Base-by-base conservation (phyloP, 2,888 invertebrate species). In the Diaprepes abbreviatus region DNA sequence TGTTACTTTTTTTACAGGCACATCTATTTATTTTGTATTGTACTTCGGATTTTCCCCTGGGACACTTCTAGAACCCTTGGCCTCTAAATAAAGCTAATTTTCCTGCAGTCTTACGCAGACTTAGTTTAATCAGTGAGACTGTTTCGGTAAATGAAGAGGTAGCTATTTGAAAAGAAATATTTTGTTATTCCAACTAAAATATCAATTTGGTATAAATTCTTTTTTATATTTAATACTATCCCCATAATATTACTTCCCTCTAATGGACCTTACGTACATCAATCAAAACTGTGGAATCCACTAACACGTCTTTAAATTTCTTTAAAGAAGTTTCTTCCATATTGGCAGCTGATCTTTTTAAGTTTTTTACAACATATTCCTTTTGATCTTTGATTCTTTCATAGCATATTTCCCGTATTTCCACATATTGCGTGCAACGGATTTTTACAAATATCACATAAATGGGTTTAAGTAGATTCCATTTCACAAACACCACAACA, bases 131-230 rank as follows among this genome's bases (percentile, higher is more conserved):
- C 24, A 3, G 24, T 24, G 24, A 5, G 5, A 24, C 24, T 24
- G 24, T 24, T 5, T 24, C 3, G 24, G 24, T 24, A 24, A 24
- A 24, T 24, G 24, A 4, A 4, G 24, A 4, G 5, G 24, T 24
- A 24, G 24, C 24, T 24, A 24, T 24, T 24, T 24, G 24, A 24
- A 24, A 24, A 4, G 24, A 3, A 24, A 4, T 24, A 4, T 12
- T 36, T 12, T 12, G 7, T 36, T 3, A 36, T 10, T 12, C 14
- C 14, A 36, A 33, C 14, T 24, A 31, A 64, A 14, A 40, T 43
- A 54, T 31, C 36, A 64, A 14, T 64, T 54, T 54, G 38, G 17
- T 31, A 64, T 54, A 64, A 35, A 54, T 54, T 54, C 36, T 24
- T 63, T 63, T 62, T 50, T 10, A 24, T 63, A 50, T 52, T 52